Conservation (phyloP, 2,888 invertebrate species). For the Epinotia brunnichana region DNA sequence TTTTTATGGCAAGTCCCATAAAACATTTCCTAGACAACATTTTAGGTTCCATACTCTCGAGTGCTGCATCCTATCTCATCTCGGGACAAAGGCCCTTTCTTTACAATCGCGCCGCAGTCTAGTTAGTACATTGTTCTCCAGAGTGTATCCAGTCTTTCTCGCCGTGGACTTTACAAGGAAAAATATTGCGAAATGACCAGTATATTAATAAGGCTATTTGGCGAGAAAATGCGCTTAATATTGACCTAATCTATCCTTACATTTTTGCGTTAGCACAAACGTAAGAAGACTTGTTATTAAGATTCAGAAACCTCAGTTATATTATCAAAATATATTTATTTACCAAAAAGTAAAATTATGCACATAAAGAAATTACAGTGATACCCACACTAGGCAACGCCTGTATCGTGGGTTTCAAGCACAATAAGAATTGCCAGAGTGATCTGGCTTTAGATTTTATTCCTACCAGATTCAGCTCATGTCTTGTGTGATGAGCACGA, state of each 20-base stretch:
- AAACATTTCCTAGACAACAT: slow-evolving; percentile 19
- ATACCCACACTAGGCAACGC: too few species aligned
- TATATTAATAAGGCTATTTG: background rate
- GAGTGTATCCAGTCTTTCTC: slow-evolving; percentile 54
- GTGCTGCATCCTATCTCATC: slow-evolving; percentile 60
- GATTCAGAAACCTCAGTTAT: too few species aligned
- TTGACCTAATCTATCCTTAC: background rate
- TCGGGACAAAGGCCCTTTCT: slow-evolving; percentile 71
- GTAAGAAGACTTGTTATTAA: too few species aligned
- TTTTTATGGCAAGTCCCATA: slow-evolving; percentile 42
- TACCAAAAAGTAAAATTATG: too few species aligned
- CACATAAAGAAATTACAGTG: too few species aligned
- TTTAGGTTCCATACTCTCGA: slow-evolving; percentile 45
- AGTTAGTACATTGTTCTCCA: slow-evolving; percentile 71
- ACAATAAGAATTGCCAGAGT: too few species aligned
- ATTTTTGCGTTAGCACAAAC: background rate
- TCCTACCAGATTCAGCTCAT: too few species aligned
- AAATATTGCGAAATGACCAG: slow-evolving; percentile 33
- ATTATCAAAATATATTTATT: too few species aligned
- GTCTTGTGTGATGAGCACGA: too few species aligned
- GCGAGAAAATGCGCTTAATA: too few species aligned
- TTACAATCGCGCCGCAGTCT: slow-evolving; percentile 67
- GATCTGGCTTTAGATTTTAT: too few species aligned
- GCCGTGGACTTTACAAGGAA: slow-evolving; percentile 55
- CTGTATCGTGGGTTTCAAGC: too few species aligned